Evolutionary conservation across 2,888 invertebrate species (phyloP).

Genomic region (Calameuta pallipes): DNA sequence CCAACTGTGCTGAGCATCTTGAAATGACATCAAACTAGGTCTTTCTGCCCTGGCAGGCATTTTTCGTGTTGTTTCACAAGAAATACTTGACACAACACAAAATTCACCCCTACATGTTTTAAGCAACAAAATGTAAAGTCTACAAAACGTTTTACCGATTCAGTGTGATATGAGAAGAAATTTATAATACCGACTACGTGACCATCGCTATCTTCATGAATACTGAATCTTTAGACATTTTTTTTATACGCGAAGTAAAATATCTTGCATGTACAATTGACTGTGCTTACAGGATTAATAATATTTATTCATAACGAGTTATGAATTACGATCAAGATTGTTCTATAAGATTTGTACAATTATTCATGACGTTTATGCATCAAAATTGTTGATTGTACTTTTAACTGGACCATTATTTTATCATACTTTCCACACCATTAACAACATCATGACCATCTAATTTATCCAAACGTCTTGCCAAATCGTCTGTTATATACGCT

Average conservation of each 20-base stretch:
- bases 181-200: not conserved
- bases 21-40: constrained; percentile 58
- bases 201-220: not conserved
- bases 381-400: not conserved
- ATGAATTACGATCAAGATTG: not conserved
- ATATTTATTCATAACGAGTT: not conserved
- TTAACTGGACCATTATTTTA: not conserved
- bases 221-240: constrained; percentile 6
- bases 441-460: constrained; percentile 18
- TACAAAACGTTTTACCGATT: not conserved
- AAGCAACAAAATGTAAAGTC: not conserved
- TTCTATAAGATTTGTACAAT: not conserved
- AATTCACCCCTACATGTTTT: not conserved
- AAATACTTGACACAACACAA: not conserved
- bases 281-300: not conserved
- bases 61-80: constrained; percentile 17
- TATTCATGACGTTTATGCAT: not conserved
- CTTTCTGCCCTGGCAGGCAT: constrained; percentile 61
- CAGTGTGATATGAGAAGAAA: not conserved
- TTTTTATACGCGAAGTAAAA: constrained; percentile 34
- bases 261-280: constrained; percentile 9
- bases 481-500: constrained; percentile 28
- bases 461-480: constrained; percentile 28
- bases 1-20: constrained; percentile 72
- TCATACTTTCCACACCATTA: not conserved